phyloP scores from a whole-genome alignment of 2,113 vertebrate genomes.

The Aspidoscelis tigris region DNA sequence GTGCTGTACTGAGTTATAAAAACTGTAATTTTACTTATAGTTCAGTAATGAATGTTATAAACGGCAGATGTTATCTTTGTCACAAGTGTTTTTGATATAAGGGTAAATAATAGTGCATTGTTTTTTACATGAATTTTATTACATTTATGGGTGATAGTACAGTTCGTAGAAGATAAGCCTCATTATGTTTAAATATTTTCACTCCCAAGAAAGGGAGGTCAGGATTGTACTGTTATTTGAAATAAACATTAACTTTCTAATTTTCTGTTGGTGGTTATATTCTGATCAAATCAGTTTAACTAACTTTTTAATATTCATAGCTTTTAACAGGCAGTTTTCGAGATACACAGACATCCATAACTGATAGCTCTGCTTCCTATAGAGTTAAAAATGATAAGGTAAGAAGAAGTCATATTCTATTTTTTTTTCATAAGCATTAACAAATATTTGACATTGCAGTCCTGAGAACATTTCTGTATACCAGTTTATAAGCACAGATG shows the following conservation, averaged over 20 bases:
- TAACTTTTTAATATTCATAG: slow-evolving; percentile 63
- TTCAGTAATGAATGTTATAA: neutral
- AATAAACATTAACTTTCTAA: neutral
- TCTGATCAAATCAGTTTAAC: neutral
- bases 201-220: too few relatives aligned
- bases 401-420: slow-evolving; percentile 33
- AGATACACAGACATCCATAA: slow-evolving; percentile 88
- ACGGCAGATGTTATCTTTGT: neutral
- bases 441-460: neutral
- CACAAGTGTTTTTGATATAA: neutral
- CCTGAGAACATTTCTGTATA: neutral
- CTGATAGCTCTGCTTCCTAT: slow-evolving; percentile 83
- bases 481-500: too few relatives aligned
- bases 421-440: too few relatives aligned
- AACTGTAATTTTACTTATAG: neutral
- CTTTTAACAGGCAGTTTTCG: slow-evolving; percentile 84
- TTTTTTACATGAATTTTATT: neutral
- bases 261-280: neutral
- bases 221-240: neutral
- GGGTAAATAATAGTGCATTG: neutral
- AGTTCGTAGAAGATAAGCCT: neutral
- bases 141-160: neutral
- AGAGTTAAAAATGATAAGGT: slow-evolving; percentile 83
- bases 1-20: neutral
- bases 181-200: too few relatives aligned